Percentiles rank a stretch among this genome's conserved stretches.
These are phyloP conservation scores for Sarcophaga carnaria DNA, from an alignment of 2,888 invertebrate species.

Conservation along the genomic window DNA sequence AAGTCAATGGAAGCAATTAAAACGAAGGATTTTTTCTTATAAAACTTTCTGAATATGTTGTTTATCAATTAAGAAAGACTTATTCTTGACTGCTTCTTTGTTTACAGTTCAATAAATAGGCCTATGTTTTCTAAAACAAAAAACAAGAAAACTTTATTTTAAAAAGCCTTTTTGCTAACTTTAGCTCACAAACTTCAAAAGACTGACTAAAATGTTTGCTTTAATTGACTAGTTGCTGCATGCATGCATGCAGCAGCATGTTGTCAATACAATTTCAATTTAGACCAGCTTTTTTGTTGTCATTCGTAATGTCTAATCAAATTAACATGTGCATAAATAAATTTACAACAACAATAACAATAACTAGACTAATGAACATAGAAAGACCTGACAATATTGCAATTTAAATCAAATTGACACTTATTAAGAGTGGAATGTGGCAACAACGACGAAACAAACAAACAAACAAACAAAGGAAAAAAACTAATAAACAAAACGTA, in stretches of 20 bases:
- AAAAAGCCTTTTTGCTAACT: too few species aligned
- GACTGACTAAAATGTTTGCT: background rate
- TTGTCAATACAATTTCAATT: constrained; percentile 46
- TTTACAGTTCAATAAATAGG: too few species aligned
- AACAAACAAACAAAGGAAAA: constrained; percentile 44
- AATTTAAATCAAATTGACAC: constrained; percentile 69
- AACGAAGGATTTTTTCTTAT: too few species aligned
- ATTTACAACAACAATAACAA: constrained; percentile 44
- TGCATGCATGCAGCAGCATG: background rate
- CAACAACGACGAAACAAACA: constrained; percentile 57
- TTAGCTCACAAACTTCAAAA: background rate
- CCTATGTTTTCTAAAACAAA: too few species aligned
- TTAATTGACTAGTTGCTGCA: background rate
- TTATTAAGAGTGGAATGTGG: constrained; percentile 67
- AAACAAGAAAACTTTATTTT: too few species aligned
- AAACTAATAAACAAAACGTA: background rate
- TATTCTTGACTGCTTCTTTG: too few species aligned
- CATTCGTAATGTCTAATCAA: constrained; percentile 62
- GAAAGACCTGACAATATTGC: constrained; percentile 61
- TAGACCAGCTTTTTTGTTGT: constrained; percentile 46
- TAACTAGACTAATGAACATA: constrained; percentile 2
- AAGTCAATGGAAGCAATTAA: too few species aligned
- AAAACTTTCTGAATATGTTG: too few species aligned
- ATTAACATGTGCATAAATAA: constrained; percentile 66
- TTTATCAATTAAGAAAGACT: too few species aligned